Conservation (phyloP, 1,140 invertebrate genomes). For the Notospermus geniculatus region DNA sequence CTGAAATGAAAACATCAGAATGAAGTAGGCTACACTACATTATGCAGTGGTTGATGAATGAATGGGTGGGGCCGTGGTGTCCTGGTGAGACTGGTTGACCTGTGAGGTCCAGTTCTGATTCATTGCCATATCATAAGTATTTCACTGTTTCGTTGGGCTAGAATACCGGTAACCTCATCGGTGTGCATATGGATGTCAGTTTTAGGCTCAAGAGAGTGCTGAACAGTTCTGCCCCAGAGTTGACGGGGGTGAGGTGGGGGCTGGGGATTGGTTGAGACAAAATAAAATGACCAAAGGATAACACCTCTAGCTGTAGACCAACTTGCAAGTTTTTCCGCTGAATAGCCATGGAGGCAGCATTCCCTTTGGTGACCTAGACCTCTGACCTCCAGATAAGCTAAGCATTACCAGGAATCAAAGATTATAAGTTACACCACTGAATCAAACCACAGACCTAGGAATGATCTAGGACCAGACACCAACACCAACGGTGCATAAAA, state of each 20-base stretch:
- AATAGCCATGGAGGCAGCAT: too few species aligned
- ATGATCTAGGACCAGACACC: too few species aligned
- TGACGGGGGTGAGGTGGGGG: neutral
- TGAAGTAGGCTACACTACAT: too few species aligned
- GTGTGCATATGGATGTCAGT: neutral
- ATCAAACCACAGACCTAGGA: too few species aligned
- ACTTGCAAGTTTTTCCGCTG: neutral
- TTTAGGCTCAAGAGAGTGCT: neutral
- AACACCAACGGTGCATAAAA: too few species aligned
- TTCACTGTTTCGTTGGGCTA: neutral
- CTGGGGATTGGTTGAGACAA: neutral
- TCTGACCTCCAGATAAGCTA: too few species aligned
- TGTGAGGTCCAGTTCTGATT: neutral
- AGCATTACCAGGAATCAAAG: too few species aligned
- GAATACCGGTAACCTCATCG: neutral
- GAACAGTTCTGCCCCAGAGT: neutral
- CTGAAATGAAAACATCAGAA: slow-evolving; percentile 24
- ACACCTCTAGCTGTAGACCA: neutral
- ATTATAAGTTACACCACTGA: too few species aligned
- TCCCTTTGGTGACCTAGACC: too few species aligned
- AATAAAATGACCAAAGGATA: neutral
- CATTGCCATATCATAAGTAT: neutral
- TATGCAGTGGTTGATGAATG: neutral
- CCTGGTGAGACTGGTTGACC: neutral
- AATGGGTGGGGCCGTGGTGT: neutral